Evolutionary conservation across 2,113 vertebrate genomes (phyloP).

Genomic region (Entelurus aequoreus): DNA sequence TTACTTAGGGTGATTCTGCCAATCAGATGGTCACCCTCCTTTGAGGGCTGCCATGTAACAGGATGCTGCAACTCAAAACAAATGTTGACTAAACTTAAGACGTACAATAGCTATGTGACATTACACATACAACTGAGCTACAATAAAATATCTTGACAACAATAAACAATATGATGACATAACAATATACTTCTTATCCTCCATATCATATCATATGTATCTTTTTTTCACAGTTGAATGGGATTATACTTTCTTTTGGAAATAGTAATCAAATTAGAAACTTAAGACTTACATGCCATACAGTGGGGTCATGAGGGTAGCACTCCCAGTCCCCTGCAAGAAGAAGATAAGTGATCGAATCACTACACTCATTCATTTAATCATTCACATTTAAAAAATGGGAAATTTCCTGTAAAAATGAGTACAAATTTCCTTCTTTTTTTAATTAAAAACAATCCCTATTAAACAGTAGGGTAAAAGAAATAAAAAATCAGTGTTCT

Average conservation of each 20-base stretch:
- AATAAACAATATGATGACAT: background rate
- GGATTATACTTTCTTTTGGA: background rate
- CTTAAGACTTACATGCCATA: slow-evolving; percentile 86
- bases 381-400: too few relatives aligned
- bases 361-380: too few relatives aligned
- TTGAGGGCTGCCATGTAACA: slow-evolving; percentile 97
- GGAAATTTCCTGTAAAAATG: too few relatives aligned
- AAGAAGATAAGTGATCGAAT: slow-evolving; percentile 25
- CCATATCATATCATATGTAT: background rate
- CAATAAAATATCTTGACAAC: background rate
- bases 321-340: slow-evolving; percentile 89
- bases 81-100: background rate
- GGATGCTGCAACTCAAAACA: slow-evolving; percentile 78
- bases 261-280: background rate
- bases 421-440: too few relatives aligned
- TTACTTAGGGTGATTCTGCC: slow-evolving; percentile 97
- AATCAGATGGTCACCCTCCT: slow-evolving; percentile 95
- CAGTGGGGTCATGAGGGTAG: slow-evolving; percentile 91
- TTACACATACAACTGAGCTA: background rate
- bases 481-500: too few relatives aligned
- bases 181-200: background rate
- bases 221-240: background rate
- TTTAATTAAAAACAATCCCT: too few relatives aligned
- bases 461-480: too few relatives aligned
- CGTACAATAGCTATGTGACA: background rate